Evolutionary conservation across 2,888 invertebrate genomes (phyloP).

Genomic region (Boloria euphrosyne): DNA sequence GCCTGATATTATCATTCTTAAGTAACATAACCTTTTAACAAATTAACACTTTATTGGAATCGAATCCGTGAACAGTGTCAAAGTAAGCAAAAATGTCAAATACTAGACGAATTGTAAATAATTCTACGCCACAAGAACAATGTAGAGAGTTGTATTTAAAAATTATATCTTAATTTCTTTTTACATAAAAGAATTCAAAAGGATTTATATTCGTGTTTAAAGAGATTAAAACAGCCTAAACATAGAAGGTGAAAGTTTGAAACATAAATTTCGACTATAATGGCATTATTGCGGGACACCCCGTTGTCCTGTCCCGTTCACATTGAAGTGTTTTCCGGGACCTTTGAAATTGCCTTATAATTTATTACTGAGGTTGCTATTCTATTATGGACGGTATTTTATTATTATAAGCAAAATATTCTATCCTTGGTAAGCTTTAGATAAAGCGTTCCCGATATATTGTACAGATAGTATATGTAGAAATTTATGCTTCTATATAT

Average conservation of each 20-base stretch:
- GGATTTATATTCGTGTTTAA: constrained; percentile 7
- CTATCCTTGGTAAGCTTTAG: no score
- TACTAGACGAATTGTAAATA: not conserved
- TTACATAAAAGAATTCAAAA: constrained; percentile 16
- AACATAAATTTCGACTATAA: constrained; percentile 32
- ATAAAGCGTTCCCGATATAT: no score
- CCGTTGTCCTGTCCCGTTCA: constrained; percentile 25
- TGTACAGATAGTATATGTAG: no score
- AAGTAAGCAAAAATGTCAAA: no score
- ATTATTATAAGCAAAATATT: not conserved
- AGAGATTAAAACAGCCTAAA: constrained; percentile 20
- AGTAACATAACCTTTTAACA: no score
- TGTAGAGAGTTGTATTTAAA: not conserved
- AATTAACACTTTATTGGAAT: no score
- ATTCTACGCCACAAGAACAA: not conserved
- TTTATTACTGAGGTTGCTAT: constrained; percentile 25
- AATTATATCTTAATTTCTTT: constrained; percentile 2
- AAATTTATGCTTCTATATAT: no score
- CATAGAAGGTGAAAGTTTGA: constrained; percentile 29
- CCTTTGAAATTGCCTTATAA: constrained; percentile 26
- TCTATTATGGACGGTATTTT: constrained; percentile 10
- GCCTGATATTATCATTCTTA: no score
- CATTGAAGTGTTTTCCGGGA: constrained; percentile 28
- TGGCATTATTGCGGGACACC: constrained; percentile 28
- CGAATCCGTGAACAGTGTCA: no score